These are phyloP conservation scores for Carabus problematicus DNA, from an alignment of 2,888 invertebrate species.

Conservation along the genomic window DNA sequence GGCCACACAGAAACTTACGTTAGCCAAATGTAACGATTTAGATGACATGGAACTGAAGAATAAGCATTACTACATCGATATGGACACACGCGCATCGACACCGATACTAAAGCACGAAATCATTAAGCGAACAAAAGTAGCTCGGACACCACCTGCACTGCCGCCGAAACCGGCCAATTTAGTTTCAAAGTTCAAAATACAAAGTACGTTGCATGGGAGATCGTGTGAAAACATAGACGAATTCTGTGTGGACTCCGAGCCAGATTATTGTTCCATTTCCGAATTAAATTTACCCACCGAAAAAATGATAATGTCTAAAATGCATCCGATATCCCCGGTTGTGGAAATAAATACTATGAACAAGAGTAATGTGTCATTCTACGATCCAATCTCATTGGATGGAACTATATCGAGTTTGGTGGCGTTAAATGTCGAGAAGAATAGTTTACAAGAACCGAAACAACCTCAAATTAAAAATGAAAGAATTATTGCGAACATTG, in stretches of 20 bases:
- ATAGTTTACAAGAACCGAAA: slow-evolving; percentile 55
- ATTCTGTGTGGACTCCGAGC: slow-evolving; percentile 62
- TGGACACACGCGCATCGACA: slow-evolving; percentile 62
- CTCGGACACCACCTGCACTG: slow-evolving; percentile 75
- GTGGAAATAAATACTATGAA: slow-evolving; percentile 48
- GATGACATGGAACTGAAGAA: slow-evolving; percentile 59
- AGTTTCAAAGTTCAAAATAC: slow-evolving; percentile 70
- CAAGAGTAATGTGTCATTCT: slow-evolving; percentile 64
- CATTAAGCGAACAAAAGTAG: slow-evolving; percentile 61
- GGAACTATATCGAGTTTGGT: slow-evolving; percentile 49
- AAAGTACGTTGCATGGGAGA: slow-evolving; percentile 53
- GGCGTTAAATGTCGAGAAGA: slow-evolving; percentile 55
- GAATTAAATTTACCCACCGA: slow-evolving; percentile 67
- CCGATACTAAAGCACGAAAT: slow-evolving; percentile 48
- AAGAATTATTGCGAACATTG: slow-evolving; percentile 26
- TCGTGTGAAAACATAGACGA: slow-evolving; percentile 48
- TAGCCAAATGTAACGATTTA: slow-evolving; percentile 63
- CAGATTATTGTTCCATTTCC: slow-evolving; percentile 80
- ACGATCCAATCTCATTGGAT: slow-evolving; percentile 43
- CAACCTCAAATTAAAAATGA: slow-evolving; percentile 53
- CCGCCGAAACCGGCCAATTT: slow-evolving; percentile 82
- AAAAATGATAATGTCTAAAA: slow-evolving; percentile 51
- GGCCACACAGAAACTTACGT: slow-evolving; percentile 64
- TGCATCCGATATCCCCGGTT: slow-evolving; percentile 58
- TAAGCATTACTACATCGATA: slow-evolving; percentile 69